Percentiles rank a stretch among this genome's conserved stretches.
phyloP scores from a whole-genome alignment of 1,140 invertebrate genomes.

The Adoxophyes honmai region DNA sequence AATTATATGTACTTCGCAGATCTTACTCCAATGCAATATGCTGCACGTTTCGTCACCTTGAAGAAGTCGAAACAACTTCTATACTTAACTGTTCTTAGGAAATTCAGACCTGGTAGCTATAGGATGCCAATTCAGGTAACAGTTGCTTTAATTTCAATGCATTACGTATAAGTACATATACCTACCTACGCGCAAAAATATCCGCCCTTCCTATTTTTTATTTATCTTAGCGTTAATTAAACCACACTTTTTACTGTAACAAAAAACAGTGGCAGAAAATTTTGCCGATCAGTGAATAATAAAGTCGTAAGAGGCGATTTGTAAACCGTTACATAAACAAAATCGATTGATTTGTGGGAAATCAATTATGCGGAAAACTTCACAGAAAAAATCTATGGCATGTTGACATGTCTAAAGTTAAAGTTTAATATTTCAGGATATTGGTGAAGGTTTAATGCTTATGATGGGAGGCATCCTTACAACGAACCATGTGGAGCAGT shows the following conservation, averaged over 20 bases:
- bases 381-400: no score
- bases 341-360: no score
- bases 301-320: no score
- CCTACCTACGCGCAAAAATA: no score
- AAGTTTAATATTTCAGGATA: slow-evolving; percentile 42
- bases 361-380: no score
- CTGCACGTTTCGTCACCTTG: slow-evolving; percentile 78
- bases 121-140: slow-evolving; percentile 62
- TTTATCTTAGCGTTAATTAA: no score
- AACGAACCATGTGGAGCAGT: slow-evolving; percentile 64
- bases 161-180: not conserved
- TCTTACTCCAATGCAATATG: slow-evolving; percentile 80
- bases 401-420: no score
- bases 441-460: slow-evolving; percentile 77
- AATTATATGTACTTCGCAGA: slow-evolving; percentile 26
- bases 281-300: no score
- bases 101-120: slow-evolving; percentile 53
- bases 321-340: no score
- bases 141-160: not conserved
- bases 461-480: slow-evolving; percentile 80
- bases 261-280: no score
- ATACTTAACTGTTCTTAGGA: slow-evolving; percentile 74
- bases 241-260: no score
- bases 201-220: no score
- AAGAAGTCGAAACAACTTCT: slow-evolving; percentile 81